Evolutionary conservation across 2,797 vertebrate genomes (phyloP).

Genomic region (Catamblyrhynchus diadema): DNA sequence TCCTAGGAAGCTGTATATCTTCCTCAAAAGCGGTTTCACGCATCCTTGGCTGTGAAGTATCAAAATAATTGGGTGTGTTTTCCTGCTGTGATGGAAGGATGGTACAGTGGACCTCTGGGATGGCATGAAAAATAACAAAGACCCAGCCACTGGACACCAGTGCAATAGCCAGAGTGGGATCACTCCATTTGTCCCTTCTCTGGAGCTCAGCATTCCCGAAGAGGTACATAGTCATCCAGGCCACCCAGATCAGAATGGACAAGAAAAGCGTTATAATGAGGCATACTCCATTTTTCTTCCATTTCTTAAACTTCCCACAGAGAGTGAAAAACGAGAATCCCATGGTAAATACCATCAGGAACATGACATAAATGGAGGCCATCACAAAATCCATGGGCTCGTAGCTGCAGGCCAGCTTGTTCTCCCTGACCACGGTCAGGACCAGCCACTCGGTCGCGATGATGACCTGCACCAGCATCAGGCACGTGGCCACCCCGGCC

Average conservation of each 20-base stretch:
- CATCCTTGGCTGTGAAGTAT: conserved; percentile 92
- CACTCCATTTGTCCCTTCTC: conserved; percentile 85
- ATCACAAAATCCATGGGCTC: conserved; percentile 91
- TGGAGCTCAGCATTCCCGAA: conserved; percentile 85
- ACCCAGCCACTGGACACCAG: conserved; percentile 93
- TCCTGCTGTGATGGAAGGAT: conserved; percentile 89
- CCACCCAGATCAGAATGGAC: conserved; percentile 90
- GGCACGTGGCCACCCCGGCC: conserved; percentile 82
- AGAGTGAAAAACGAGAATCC: conserved; percentile 84
- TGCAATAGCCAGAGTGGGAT: conserved; percentile 89
- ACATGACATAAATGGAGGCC: conserved; percentile 90
- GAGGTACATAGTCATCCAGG: conserved; percentile 95
- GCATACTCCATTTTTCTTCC: conserved; percentile 89
- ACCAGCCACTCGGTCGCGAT: conserved; percentile 94
- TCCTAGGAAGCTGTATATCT: conserved; percentile 90
- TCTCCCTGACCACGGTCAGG: conserved; percentile 90
- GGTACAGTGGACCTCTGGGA: conserved; percentile 89
- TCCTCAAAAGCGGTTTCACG: conserved; percentile 95
- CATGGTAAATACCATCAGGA: conserved; percentile 82
- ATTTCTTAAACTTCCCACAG: conserved; percentile 89
- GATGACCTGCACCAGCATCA: conserved; percentile 92
- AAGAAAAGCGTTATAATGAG: conserved; percentile 86
- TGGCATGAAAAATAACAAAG: conserved; percentile 90
- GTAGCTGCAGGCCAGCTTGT: conserved; percentile 87
- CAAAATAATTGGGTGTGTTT: conserved; percentile 93